Conservation (phyloP, 1,140 invertebrate species). For the Bombus balteatus region DNA sequence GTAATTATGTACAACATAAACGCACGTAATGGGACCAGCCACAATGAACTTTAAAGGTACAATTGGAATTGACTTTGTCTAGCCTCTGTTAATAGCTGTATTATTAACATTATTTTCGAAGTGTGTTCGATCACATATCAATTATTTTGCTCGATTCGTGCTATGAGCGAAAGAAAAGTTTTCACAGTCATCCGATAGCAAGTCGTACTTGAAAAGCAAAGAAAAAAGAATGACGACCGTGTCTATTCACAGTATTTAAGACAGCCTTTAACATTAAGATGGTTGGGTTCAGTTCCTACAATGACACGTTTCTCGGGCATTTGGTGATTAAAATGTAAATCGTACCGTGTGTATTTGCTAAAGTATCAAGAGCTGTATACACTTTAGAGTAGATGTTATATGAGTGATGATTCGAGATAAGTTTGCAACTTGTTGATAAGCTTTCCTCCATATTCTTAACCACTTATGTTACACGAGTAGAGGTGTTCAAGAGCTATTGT, state of each 20-base stretch:
- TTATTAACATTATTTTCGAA: neutral
- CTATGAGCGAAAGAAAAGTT: neutral
- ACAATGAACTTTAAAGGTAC: neutral
- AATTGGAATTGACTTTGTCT: conserved; percentile 38
- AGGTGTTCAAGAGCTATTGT: conserved; percentile 10
- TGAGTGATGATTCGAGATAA: conserved; percentile 55
- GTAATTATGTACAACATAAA: neutral
- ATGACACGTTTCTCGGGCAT: conserved; percentile 69
- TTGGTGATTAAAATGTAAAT: conserved; percentile 72
- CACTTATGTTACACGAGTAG: conserved; percentile 24
- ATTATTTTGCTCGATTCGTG: conserved; percentile 5
- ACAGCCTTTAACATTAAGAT: conserved; percentile 67
- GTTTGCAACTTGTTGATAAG: conserved; percentile 51
- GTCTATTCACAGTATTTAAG: conserved; percentile 63
- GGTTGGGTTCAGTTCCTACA: conserved; percentile 77
- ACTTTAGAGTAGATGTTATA: conserved; percentile 63
- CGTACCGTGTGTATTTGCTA: conserved; percentile 69
- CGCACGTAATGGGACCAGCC: conserved; percentile 37
- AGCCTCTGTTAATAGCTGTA: neutral
- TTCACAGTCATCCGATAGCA: conserved; percentile 56
- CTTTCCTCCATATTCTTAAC: conserved; percentile 19
- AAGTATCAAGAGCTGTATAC: conserved; percentile 58
- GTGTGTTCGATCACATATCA: neutral
- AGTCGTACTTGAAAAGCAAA: conserved; percentile 16
- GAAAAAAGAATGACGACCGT: conserved; percentile 26